Evolutionary conservation across 2,113 vertebrate genomes (phyloP).

Genomic region (Datnioides undecimradiatus): DNA sequence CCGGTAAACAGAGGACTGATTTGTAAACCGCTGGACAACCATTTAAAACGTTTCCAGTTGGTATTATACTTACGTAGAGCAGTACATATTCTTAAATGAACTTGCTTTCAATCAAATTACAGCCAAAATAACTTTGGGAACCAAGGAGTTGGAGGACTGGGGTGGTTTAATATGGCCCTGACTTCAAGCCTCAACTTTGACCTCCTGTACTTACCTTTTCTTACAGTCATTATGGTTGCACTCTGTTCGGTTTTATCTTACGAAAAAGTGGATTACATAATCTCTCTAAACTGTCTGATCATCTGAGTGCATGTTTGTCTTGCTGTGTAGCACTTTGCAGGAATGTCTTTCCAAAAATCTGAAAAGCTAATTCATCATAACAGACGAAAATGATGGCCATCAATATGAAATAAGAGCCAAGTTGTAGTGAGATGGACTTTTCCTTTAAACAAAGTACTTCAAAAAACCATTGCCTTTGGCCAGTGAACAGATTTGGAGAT

Average conservation of each 20-base stretch:
- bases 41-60: neutral
- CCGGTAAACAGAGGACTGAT: no score
- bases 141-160: neutral
- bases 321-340: neutral
- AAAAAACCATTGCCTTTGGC: neutral
- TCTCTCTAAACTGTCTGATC: neutral
- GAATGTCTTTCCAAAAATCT: neutral
- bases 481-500: slow-evolving; percentile 16
- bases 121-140: neutral
- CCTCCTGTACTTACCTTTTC: neutral
- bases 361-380: no score
- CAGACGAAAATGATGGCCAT: neutral
- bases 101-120: neutral
- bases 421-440: neutral
- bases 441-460: neutral
- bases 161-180: neutral
- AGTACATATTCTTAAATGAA: neutral
- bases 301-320: neutral
- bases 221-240: neutral
- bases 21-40: no score
- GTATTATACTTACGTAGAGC: neutral
- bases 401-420: neutral
- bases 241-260: neutral
- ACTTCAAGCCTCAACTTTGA: neutral
- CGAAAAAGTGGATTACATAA: neutral